Base-by-base conservation (phyloP, 2,113 vertebrate genomes). In the Dipodomys merriami region DNA sequence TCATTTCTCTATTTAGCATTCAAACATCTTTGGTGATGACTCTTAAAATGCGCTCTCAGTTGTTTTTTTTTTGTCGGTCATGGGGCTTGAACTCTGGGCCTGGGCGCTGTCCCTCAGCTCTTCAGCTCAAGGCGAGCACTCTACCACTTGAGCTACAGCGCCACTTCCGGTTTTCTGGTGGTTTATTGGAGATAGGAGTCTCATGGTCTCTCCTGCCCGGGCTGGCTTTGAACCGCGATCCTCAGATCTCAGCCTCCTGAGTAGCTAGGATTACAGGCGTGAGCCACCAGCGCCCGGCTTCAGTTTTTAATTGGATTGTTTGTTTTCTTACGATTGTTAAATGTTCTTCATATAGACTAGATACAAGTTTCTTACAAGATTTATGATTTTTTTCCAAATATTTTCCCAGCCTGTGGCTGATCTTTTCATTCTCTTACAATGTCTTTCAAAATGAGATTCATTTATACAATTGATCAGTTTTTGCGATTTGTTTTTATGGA, bases 391-490 rank as follows among this genome's bases (percentile, higher is more conserved):
- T 39, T 94, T 91, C 30, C 23, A 87, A 83, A 73, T 69, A 87
- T 95, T 77, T 95, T 87, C 23, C 64, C 46, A 62, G 23, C 46
- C 57, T 62, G n/a, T 84, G 35, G 30, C 23, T 73, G 69, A 29
- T 87, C 74, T 92, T 91, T 86, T 82, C 46, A 69, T 74, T 64
- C 69, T 94, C 67, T 88, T 74, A 44, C 27, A 83, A 44, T 71
- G 16, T 49, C 30, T 86, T 83, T 93, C 60, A 96, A 94, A 94
- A 74, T 44, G 53, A 29, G 88, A 82, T 33, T 82, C 84, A 71
- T 85, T 94, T 25, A 85, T 88, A 79, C 4, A 60, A 9, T 76
- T 88, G 86, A 71, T 83, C 33, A 29, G 18, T 11, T 87, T 57
- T 33, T 33, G 35, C 27, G 29, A 30, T 62, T 76, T 68, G 44